Evolutionary conservation across 2,113 vertebrate species (phyloP).

Genomic region (Elanus axillaris): DNA sequence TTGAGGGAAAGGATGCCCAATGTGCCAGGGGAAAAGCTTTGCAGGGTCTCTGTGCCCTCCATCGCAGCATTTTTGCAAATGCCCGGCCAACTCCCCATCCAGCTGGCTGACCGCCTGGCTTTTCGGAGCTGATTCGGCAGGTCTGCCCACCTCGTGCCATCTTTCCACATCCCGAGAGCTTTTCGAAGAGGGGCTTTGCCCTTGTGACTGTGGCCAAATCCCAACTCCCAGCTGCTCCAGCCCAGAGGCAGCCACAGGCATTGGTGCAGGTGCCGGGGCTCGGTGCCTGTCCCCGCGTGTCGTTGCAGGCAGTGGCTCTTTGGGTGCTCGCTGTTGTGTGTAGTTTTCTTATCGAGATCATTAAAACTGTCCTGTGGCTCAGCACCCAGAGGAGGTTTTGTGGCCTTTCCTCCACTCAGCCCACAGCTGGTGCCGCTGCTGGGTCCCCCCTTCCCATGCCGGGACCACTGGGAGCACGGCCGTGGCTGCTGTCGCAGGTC

Average conservation of each 20-base stretch:
- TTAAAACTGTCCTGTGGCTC: background rate
- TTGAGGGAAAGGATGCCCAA: background rate
- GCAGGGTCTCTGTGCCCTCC: background rate
- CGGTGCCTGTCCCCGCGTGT: accelerated
- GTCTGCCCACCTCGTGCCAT: background rate
- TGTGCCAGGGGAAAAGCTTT: accelerated
- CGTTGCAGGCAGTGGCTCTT: accelerated
- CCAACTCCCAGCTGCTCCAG: background rate
- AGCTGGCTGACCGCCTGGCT: accelerated
- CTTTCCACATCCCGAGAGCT: background rate
- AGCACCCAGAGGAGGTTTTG: background rate
- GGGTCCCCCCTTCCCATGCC: background rate
- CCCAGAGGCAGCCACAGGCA: background rate
- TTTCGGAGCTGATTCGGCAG: accelerated
- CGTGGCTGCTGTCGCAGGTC: background rate
- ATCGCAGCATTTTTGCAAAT: background rate
- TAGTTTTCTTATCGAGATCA: background rate
- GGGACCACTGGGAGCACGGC: accelerated
- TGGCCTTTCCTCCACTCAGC: background rate
- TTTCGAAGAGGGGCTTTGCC: background rate
- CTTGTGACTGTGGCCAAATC: background rate
- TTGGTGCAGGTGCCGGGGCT: background rate
- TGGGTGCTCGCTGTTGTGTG: background rate
- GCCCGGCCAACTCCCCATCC: background rate
- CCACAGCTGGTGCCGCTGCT: background rate